These are phyloP conservation scores for Bruchidius siliquastri DNA, from an alignment of 2,888 invertebrate genomes.

Conservation along the genomic window DNA sequence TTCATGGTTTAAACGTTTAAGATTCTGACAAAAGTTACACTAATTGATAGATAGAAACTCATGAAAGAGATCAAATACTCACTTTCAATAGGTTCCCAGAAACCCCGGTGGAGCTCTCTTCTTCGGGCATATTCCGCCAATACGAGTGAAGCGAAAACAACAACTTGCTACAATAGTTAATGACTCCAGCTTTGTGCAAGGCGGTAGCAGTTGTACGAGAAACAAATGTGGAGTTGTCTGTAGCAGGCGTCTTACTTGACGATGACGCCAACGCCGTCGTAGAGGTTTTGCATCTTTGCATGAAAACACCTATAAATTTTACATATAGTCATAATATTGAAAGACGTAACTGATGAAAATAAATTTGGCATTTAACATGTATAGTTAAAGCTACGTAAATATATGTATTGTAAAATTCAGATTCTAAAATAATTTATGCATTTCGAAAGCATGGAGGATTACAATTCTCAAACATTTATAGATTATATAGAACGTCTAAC, in stretches of 20 bases:
- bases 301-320: conserved; percentile 62
- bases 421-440: too few relatives aligned
- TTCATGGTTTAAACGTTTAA: too few relatives aligned
- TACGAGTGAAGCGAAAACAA: conserved; percentile 64
- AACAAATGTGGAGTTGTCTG: conserved; percentile 55
- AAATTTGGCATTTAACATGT: too few relatives aligned
- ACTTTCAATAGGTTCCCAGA: conserved; percentile 69
- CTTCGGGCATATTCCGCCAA: conserved; percentile 61
- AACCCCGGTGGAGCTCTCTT: conserved; percentile 38
- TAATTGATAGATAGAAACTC: too few relatives aligned
- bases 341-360: too few relatives aligned
- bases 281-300: conserved; percentile 67
- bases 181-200: conserved; percentile 64
- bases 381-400: too few relatives aligned
- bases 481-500: too few relatives aligned
- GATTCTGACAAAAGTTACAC: too few relatives aligned
- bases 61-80: too few relatives aligned
- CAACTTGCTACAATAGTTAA: conserved; percentile 68
- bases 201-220: conserved; percentile 67
- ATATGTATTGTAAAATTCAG: too few relatives aligned
- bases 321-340: background rate
- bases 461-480: too few relatives aligned
- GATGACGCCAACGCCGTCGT: conserved; percentile 35
- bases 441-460: too few relatives aligned
- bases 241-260: conserved; percentile 16